Conservation (phyloP, 2,113 vertebrate genomes). For the Steatornis caripensis region DNA sequence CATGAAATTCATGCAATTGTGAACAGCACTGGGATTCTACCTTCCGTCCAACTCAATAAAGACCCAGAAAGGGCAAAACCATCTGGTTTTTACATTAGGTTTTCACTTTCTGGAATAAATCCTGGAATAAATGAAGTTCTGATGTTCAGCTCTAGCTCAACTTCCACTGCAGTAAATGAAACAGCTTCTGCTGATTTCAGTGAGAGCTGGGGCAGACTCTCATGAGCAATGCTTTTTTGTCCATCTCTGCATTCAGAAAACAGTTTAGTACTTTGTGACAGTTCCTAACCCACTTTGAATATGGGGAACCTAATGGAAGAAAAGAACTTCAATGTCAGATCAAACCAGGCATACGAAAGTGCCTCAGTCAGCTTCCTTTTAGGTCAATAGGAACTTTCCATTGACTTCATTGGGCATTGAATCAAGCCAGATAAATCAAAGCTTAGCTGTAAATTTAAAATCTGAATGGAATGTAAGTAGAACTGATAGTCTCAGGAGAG, state of each 20-base stretch:
- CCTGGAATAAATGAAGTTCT: neutral
- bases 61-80: neutral
- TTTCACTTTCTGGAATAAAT: slow-evolving; percentile 21
- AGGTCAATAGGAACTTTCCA: neutral
- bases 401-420: neutral
- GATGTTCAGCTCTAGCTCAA: neutral
- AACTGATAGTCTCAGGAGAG: neutral
- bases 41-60: neutral
- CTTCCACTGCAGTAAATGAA: neutral
- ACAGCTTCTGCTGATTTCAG: neutral
- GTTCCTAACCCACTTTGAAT: neutral
- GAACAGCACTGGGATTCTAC: neutral
- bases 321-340: neutral
- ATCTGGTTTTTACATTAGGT: neutral
- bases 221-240: neutral
- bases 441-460: neutral
- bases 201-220: neutral
- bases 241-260: neutral
- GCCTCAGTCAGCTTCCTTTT: neutral
- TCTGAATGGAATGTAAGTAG: neutral
- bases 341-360: neutral
- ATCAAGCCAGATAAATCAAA: slow-evolving; percentile 6
- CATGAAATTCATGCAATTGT: neutral
- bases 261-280: neutral
- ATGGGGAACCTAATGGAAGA: neutral